Conservation (phyloP, 2,888 invertebrate genomes). For the Chymomyza amoena region DNA sequence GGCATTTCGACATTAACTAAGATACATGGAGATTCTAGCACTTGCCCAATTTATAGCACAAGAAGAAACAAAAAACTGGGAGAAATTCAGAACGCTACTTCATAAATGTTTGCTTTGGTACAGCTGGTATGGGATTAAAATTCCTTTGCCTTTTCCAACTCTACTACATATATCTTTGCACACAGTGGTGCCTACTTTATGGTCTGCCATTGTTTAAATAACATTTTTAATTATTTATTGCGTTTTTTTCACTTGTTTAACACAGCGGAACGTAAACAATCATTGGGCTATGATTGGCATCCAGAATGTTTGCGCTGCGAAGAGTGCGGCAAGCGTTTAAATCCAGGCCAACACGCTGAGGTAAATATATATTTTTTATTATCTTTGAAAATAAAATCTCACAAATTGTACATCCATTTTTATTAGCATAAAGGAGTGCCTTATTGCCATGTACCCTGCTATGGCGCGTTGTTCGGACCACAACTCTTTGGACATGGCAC, state of each 20-base stretch:
- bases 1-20: too few relatives aligned
- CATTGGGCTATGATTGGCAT: conserved; percentile 92
- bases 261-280: conserved; percentile 90
- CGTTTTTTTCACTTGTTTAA: conserved; percentile 39
- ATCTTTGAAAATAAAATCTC: not conserved
- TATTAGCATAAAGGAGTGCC: conserved; percentile 88
- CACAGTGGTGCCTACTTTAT: conserved; percentile 17
- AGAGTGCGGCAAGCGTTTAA: conserved; percentile 89
- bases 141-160: not conserved
- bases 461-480: conserved; percentile 89
- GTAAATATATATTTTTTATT: conserved; percentile 71
- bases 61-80: too few relatives aligned
- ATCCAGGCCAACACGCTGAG: conserved; percentile 92
- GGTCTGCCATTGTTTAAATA: conserved; percentile 47
- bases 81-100: too few relatives aligned
- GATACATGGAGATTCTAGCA: too few relatives aligned
- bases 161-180: conserved; percentile 8
- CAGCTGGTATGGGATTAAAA: too few relatives aligned
- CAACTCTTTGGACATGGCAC: conserved; percentile 91
- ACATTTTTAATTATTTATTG: conserved; percentile 46
- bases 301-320: conserved; percentile 90
- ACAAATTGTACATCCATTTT: conserved; percentile 5
- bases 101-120: too few relatives aligned
- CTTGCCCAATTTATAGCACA: too few relatives aligned
- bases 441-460: conserved; percentile 91